phyloP scores from a whole-genome alignment of 1,140 invertebrate genomes.

The Oreohelix idahoensis region DNA sequence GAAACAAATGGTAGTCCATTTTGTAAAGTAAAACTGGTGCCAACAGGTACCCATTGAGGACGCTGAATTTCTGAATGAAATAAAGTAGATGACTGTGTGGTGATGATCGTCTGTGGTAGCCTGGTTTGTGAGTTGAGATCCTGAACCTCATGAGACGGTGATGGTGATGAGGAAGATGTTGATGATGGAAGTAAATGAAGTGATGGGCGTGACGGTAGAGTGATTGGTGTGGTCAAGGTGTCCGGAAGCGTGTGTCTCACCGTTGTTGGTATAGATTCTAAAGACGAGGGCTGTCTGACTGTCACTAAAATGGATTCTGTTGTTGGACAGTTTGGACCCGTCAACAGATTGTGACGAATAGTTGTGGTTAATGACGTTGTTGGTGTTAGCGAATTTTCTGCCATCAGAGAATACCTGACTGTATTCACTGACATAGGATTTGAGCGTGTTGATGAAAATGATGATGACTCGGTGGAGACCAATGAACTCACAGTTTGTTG shows the following conservation, averaged over 20 bases:
- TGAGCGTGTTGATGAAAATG: not conserved
- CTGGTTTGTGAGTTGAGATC: not conserved
- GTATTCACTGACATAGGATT: not conserved
- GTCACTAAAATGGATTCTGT: slow-evolving; percentile 32
- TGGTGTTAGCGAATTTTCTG: not conserved
- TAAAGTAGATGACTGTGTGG: not conserved
- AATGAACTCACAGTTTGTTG: slow-evolving; percentile 1
- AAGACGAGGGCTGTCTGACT: slow-evolving; percentile 21
- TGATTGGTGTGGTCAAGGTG: slow-evolving; percentile 10
- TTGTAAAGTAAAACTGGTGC: slow-evolving; percentile 8
- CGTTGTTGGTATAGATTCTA: slow-evolving; percentile 31
- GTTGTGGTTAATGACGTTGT: not conserved
- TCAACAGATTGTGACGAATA: slow-evolving; percentile 20
- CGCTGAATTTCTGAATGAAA: not conserved
- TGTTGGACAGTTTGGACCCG: not conserved
- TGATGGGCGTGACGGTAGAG: slow-evolving; percentile 20
- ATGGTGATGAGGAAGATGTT: not conserved
- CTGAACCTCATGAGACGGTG: not conserved
- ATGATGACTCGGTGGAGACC: not conserved
- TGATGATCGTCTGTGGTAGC: not conserved
- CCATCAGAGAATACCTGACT: not conserved
- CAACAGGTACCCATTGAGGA: not conserved
- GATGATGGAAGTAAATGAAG: not conserved
- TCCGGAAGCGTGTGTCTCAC: slow-evolving; percentile 35
- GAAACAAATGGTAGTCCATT: slow-evolving; percentile 28